A percentile compares a stretch with the other conserved stretches of the same genome.
phyloP scores from a whole-genome alignment of 2,113 vertebrate species.

The Gobiocypris rarus region DNA sequence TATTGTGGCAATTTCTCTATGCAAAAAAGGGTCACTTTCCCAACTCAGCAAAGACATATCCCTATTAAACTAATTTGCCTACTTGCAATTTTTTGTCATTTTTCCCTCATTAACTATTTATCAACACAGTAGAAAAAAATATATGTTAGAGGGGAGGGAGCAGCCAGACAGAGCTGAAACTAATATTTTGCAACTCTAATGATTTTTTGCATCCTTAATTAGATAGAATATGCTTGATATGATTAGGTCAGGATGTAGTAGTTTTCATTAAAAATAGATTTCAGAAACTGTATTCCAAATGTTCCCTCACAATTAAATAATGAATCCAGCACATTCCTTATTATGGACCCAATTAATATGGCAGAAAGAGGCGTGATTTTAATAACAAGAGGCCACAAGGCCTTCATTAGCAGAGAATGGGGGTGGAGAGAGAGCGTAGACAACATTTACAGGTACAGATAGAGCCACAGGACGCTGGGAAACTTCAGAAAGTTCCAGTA shows the following conservation, averaged over 20 bases:
- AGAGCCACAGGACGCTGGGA: slow-evolving; percentile 32
- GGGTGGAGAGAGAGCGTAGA: slow-evolving; percentile 69
- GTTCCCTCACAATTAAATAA: slow-evolving; percentile 99
- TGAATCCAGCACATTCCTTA: slow-evolving; percentile 93
- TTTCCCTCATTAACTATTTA: slow-evolving; percentile 98
- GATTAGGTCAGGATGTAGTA: slow-evolving; percentile 99
- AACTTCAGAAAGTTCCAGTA: slow-evolving; percentile 14
- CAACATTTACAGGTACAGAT: slow-evolving; percentile 76
- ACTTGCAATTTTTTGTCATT: slow-evolving; percentile 98
- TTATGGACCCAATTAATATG: slow-evolving; percentile 98
- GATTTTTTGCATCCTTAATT: slow-evolving; percentile 99
- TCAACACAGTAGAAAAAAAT: slow-evolving; percentile 81
- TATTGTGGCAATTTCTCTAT: slow-evolving; percentile 83
- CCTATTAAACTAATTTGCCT: slow-evolving; percentile 96
- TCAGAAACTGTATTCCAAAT: slow-evolving; percentile 97
- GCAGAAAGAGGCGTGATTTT: slow-evolving; percentile 89
- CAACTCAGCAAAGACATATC: slow-evolving; percentile 86
- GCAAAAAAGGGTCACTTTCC: slow-evolving; percentile 92
- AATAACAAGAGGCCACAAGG: slow-evolving; percentile 94
- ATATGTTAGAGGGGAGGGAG: slow-evolving; percentile 92
- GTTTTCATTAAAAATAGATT: slow-evolving; percentile 99
- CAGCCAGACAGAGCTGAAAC: slow-evolving; percentile 91
- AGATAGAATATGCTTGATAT: slow-evolving; percentile 99
- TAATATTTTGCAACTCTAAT: slow-evolving; percentile 99
- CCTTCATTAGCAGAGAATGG: slow-evolving; percentile 85